These are phyloP conservation scores for Xiphorhynchus elegans DNA, from an alignment of 2,113 vertebrate genomes.

Conservation along the genomic window DNA sequence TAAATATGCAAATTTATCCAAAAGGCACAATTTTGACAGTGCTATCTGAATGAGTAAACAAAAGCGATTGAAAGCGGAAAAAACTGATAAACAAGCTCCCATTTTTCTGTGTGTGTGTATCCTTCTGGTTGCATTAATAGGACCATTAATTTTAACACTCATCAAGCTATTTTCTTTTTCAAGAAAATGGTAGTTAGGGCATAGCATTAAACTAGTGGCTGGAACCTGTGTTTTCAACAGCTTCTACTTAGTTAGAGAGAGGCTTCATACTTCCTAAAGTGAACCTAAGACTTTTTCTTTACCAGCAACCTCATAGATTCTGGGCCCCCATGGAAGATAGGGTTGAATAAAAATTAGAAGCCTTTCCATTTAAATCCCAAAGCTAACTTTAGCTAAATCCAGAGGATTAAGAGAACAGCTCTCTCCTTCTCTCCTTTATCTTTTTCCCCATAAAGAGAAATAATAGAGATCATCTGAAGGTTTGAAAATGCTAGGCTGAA, in stretches of 20 bases:
- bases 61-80: background rate
- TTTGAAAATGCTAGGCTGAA: conserved; percentile 3
- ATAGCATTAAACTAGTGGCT: background rate
- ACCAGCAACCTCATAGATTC: background rate
- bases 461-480: background rate
- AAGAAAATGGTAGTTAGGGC: background rate
- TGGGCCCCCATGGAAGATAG: background rate
- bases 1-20: background rate
- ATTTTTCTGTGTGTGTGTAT: background rate
- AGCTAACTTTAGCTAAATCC: background rate
- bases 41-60: background rate
- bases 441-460: background rate
- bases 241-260: background rate
- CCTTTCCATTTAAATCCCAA: background rate
- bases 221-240: background rate
- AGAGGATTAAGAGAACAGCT: background rate
- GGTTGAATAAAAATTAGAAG: background rate
- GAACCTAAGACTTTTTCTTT: background rate
- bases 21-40: background rate
- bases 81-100: background rate
- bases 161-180: background rate
- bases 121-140: background rate
- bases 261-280: background rate
- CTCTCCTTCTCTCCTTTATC: background rate
- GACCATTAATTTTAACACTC: background rate